These are phyloP conservation scores for Theretra japonica DNA, from an alignment of 2,888 invertebrate genomes.

Conservation along the genomic window DNA sequence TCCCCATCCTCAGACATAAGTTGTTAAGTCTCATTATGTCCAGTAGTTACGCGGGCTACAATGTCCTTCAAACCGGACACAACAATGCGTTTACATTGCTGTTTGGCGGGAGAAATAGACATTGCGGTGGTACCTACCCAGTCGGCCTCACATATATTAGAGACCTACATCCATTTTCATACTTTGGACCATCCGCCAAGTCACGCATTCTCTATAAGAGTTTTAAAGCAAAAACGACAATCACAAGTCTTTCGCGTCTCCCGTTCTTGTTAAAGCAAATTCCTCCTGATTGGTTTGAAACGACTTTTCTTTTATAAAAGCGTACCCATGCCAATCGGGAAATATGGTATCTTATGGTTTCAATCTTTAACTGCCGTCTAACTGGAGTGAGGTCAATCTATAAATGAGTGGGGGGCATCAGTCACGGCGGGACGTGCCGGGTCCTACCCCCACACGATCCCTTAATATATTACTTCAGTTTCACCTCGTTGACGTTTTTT, in stretches of 20 bases:
- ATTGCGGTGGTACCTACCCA: too few relatives aligned
- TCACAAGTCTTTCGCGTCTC: neutral
- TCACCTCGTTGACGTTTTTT: slow-evolving; percentile 74
- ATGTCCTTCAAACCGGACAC: too few relatives aligned
- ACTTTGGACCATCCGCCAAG: too few relatives aligned
- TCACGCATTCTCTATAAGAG: too few relatives aligned
- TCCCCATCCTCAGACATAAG: too few relatives aligned
- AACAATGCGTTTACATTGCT: too few relatives aligned
- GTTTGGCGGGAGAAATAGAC: too few relatives aligned
- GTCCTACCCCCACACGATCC: slow-evolving; percentile 50
- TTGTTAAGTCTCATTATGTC: too few relatives aligned
- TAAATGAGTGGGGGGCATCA: slow-evolving; percentile 74
- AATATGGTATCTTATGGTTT: slow-evolving; percentile 41
- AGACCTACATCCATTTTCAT: too few relatives aligned
- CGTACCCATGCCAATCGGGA: slow-evolving; percentile 14
- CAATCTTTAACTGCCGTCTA: slow-evolving; percentile 57
- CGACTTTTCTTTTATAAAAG: neutral
- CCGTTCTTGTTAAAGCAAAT: neutral
- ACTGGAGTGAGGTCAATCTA: slow-evolving; percentile 74
- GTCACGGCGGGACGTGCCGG: slow-evolving; percentile 60
- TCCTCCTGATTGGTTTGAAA: neutral
- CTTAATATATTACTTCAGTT: slow-evolving; percentile 69
- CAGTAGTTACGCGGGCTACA: too few relatives aligned
- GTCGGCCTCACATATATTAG: too few relatives aligned
- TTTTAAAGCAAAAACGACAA: too few relatives aligned